These are phyloP conservation scores for Oryzias melastigma DNA, from an alignment of 2,113 vertebrate species.

Conservation along the genomic window DNA sequence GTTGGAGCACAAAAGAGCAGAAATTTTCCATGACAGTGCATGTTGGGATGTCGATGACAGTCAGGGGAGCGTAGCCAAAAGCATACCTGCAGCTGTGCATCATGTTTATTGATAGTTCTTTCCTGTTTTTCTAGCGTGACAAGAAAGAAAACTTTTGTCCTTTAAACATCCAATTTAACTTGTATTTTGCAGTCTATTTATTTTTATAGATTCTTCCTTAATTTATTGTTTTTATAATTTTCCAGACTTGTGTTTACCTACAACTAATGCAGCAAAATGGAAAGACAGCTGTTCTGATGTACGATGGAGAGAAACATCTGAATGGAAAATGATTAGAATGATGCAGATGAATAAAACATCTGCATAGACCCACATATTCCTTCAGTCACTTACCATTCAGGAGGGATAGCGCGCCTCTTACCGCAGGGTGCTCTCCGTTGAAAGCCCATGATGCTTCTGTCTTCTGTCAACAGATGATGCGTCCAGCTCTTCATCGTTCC, in stretches of 20 bases:
- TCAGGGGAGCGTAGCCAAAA: not conserved
- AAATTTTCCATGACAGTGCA: not conserved
- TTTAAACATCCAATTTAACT: no score
- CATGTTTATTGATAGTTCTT: not conserved
- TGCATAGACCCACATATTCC: no score
- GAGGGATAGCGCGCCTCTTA: conserved; percentile 24
- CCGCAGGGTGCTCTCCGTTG: conserved; percentile 44
- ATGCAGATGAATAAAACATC: no score
- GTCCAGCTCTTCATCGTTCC: conserved; percentile 39
- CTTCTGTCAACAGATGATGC: conserved; percentile 46
- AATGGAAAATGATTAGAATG: no score
- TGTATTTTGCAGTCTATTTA: no score
- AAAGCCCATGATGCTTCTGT: conserved; percentile 38
- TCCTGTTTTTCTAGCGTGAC: conserved; percentile 13
- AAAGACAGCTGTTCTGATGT: no score
- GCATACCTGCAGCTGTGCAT: conserved; percentile 1
- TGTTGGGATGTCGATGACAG: not conserved
- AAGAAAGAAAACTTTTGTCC: no score
- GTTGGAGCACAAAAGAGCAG: not conserved
- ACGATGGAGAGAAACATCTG: no score
- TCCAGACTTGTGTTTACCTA: no score
- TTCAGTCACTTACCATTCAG: conserved; percentile 61
- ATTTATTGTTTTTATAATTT: no score
- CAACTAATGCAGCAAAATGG: no score
- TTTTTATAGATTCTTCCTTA: no score